These are phyloP conservation scores for Brenthis daphne DNA, from an alignment of 2,888 invertebrate species.

Conservation along the genomic window DNA sequence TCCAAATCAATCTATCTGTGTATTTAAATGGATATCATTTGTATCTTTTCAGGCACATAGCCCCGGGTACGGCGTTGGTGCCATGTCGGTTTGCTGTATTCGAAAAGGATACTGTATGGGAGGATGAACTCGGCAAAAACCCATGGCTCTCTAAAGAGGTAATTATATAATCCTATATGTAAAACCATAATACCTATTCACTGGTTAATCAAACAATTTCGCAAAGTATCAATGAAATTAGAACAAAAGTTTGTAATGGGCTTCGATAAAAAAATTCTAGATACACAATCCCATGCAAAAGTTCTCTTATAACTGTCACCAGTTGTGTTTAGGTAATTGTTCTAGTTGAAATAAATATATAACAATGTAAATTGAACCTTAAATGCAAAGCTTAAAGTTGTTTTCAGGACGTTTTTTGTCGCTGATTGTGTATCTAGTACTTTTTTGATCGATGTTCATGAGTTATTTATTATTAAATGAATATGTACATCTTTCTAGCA, in stretches of 20 bases:
- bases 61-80: slow-evolving; percentile 84
- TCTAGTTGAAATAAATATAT: no score
- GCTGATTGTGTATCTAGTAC: neutral
- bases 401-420: neutral
- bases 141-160: slow-evolving; percentile 94
- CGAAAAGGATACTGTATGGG: slow-evolving; percentile 89
- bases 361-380: no score
- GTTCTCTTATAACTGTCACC: no score
- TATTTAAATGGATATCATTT: neutral
- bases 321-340: no score
- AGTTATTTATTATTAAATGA: neutral
- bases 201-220: neutral
- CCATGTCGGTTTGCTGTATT: slow-evolving; percentile 92
- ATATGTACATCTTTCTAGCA: slow-evolving; percentile 77
- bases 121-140: slow-evolving; percentile 87
- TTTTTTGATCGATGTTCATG: neutral
- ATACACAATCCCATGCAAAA: no score
- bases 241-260: no score
- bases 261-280: no score
- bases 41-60: slow-evolving; percentile 80
- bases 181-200: neutral
- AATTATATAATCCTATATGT: neutral
- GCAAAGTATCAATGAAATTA: no score
- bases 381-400: no score
- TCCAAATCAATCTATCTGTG: neutral